Base-by-base conservation (phyloP, 2,888 invertebrate species). In the Hydroisotoma schaefferi region DNA sequence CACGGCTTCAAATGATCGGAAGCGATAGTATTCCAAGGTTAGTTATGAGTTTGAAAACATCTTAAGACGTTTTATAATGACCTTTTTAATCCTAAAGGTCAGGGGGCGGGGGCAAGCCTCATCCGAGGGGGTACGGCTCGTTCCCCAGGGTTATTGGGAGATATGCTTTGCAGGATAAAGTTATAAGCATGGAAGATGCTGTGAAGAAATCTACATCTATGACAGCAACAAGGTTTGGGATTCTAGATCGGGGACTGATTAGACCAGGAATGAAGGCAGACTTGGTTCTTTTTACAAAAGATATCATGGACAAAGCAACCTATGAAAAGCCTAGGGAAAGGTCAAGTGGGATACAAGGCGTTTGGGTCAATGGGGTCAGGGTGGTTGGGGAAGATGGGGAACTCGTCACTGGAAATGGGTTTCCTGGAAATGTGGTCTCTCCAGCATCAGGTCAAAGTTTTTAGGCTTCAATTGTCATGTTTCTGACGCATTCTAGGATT, bases 1-100 rank as follows among this genome's bases (percentile, higher is more conserved):
- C 61, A 18, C 23, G 49, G 28, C 33, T 66, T 0, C 71, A 71
- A 47, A 71, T 71, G 65, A 60, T 71, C 56, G 71, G 71, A 20
- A 69, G 69, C 51, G 71, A 71, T 43, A 65, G 66, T 23, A 71
- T 71, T 43, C 71, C 71, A 1, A 48, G 71, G 55, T 57, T 25
- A n/a, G n/a, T n/a, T n/a, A n/a, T n/a, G n/a, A n/a, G n/a, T n/a
- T n/a, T n/a, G n/a, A n/a, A n/a, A n/a, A n/a, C n/a, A n/a, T n/a
- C n/a, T n/a, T n/a, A n/a, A n/a, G n/a, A n/a, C n/a, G n/a, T n/a
- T n/a, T n/a, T n/a, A n/a, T n/a, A n/a, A n/a, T n/a, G n/a, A n/a
- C n/a, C n/a, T n/a, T n/a, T n/a, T n/a, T n/a, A n/a, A n/a, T n/a
- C n/a, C n/a, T n/a, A n/a, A n/a, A n/a, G n/a, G n/a, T 43, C 43